These are phyloP conservation scores for Drosophila testacea DNA, from an alignment of 2,888 invertebrate genomes.

Conservation along the genomic window DNA sequence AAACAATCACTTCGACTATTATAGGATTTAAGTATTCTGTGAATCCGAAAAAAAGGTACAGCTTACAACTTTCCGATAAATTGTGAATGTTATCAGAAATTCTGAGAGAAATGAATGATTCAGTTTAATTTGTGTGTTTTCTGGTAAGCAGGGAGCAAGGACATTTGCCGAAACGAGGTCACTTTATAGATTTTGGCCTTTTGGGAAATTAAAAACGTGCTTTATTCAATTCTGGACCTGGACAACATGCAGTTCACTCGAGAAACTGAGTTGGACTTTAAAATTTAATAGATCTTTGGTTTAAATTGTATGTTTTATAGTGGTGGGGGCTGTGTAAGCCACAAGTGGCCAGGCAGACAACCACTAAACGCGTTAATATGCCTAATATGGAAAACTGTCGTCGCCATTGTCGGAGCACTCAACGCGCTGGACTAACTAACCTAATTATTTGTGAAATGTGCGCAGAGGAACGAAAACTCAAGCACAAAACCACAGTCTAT, in stretches of 20 bases:
- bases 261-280: slow-evolving; percentile 12
- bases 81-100: neutral
- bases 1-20: too few species aligned
- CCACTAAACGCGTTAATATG: slow-evolving; percentile 63
- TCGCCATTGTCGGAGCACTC: slow-evolving; percentile 51
- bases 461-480: slow-evolving; percentile 26
- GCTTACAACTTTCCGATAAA: neutral
- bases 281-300: slow-evolving; percentile 14
- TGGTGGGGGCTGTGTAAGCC: neutral
- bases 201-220: slow-evolving; percentile 53
- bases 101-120: slow-evolving; percentile 4
- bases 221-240: slow-evolving; percentile 30
- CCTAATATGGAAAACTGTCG: slow-evolving; percentile 59
- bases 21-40: too few species aligned
- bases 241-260: slow-evolving; percentile 5
- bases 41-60: too few species aligned
- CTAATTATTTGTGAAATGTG: slow-evolving; percentile 75
- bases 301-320: neutral
- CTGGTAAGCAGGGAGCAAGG: slow-evolving; percentile 6
- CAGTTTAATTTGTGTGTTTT: slow-evolving; percentile 8
- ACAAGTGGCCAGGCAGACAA: slow-evolving; percentile 29
- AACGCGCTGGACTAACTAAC: slow-evolving; percentile 68
- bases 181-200: slow-evolving; percentile 23
- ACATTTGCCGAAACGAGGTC: slow-evolving; percentile 16
- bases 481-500: slow-evolving; percentile 64